Evolutionary conservation across 2,888 invertebrate genomes (phyloP), one percentile per base, ranked within the genome.

Genomic region (Periphyllus acericola): DNA sequence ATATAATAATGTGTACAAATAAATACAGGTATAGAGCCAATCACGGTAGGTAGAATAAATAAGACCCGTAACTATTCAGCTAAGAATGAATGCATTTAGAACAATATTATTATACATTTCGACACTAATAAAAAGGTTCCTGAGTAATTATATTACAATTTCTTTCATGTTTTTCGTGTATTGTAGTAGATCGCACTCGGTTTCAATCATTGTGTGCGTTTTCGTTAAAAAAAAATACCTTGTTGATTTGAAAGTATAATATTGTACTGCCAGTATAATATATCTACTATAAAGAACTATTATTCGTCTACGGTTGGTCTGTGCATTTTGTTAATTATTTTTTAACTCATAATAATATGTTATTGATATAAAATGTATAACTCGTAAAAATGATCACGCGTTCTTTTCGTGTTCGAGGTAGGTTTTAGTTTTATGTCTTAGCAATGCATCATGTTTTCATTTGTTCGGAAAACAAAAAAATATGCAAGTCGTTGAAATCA

Each of bases 21-120:
- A 72, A 46, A 60, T 6, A 72, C 46, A 46, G 46, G 46, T 46
- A 46, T 82, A 46, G 25, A 82, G 52, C 52, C 40, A 46, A 72
- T 40, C 32, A 32, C 21, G 29, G 25, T 9, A 72, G 46, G 46
- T n/a, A 21, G 40, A 32, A 79, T 55, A 60, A 52, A 11, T 19
- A 32, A 40, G 0, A n/a, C 36, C 36, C 3, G 17, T 3, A 36
- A 25, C 71, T 25, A 66, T 80, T 80, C 80, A 80, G 36, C 34
- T 66, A 66, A 66, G n/a, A 80, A 40, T 80, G 66, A 80, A 80
- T 80, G 29, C 9, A 36, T 17, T 66, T 66, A 36, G 9, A 80
- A 80, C 80, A 80, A 80, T 66, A 80, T 80, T 66, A 80, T 80
- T 66, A 66, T 66, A 66, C 19, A 40, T 40, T 80, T 80, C 80